A percentile compares a stretch with the other conserved stretches of the same genome.
These are phyloP conservation scores for Brotula barbata DNA, from an alignment of 2,797 vertebrate species.

Conservation along the genomic window DNA sequence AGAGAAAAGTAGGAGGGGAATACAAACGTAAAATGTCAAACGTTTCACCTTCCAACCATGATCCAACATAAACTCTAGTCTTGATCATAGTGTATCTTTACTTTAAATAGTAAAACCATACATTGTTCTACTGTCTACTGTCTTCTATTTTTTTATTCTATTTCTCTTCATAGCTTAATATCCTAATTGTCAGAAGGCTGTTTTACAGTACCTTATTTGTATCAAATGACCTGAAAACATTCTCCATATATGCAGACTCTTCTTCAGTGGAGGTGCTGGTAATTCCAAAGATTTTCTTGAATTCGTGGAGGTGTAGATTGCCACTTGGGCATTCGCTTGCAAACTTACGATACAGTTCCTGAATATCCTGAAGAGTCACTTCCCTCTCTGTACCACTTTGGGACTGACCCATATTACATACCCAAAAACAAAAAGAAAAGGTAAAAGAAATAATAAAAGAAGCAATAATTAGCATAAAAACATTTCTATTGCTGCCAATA, in stretches of 20 bases:
- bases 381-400: constrained; percentile 46
- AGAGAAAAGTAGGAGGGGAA: not conserved
- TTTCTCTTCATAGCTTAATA: too few species aligned
- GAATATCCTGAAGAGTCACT: constrained; percentile 71
- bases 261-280: constrained; percentile 56
- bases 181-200: not conserved
- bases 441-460: not conserved
- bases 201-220: constrained; percentile 65
- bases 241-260: constrained; percentile 71
- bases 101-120: too few species aligned
- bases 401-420: constrained; percentile 66
- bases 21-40: not conserved
- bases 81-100: too few species aligned
- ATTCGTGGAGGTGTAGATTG: constrained; percentile 74
- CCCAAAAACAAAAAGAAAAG: too few species aligned
- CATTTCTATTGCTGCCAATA: not conserved
- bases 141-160: too few species aligned
- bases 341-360: constrained; percentile 76
- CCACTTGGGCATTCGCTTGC: constrained; percentile 75
- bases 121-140: too few species aligned
- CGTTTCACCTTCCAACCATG: not conserved
- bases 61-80: not conserved
- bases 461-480: not conserved
- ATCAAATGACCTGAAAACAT: constrained; percentile 73
- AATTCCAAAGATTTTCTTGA: constrained; percentile 78